Conservation (phyloP, 1,140 invertebrate genomes). For the Papilio dardanus region DNA sequence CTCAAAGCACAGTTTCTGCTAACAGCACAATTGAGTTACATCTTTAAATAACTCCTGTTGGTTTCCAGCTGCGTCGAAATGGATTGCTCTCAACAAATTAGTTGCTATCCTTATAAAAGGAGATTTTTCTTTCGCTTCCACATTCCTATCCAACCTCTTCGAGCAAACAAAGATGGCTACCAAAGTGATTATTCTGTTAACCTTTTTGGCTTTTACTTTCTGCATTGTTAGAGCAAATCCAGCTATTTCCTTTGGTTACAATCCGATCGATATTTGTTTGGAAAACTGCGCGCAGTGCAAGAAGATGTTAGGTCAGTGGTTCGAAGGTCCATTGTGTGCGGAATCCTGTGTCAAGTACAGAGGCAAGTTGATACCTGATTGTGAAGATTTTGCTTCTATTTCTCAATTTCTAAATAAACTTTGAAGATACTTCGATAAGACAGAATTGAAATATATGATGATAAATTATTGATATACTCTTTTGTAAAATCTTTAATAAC, state of each 20-base stretch:
- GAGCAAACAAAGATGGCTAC: not conserved
- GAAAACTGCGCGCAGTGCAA: slow-evolving; percentile 92
- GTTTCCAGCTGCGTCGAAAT: not conserved
- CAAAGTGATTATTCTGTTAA: not conserved
- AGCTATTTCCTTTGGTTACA: slow-evolving; percentile 47
- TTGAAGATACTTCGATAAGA: slow-evolving; percentile 24
- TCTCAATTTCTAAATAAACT: slow-evolving; percentile 87
- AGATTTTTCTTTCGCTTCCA: not conserved
- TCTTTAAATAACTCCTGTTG: not conserved
- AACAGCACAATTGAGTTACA: not conserved
- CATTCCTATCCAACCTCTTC: not conserved
- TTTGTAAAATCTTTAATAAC: not conserved
- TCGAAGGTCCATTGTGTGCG: slow-evolving; percentile 89
- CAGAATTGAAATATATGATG: not conserved
- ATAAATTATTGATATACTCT: no score
- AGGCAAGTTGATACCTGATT: slow-evolving; percentile 90
- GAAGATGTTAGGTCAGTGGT: slow-evolving; percentile 90
- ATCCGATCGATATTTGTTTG: slow-evolving; percentile 84
- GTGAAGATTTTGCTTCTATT: slow-evolving; percentile 88
- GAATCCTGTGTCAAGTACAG: slow-evolving; percentile 89
- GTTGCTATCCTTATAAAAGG: not conserved
- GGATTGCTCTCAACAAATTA: not conserved
- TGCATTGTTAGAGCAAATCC: not conserved
- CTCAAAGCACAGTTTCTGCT: not conserved
- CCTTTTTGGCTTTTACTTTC: not conserved